Conservation (phyloP, 2,797 vertebrate species). For the Pseudochromis fuscus region DNA sequence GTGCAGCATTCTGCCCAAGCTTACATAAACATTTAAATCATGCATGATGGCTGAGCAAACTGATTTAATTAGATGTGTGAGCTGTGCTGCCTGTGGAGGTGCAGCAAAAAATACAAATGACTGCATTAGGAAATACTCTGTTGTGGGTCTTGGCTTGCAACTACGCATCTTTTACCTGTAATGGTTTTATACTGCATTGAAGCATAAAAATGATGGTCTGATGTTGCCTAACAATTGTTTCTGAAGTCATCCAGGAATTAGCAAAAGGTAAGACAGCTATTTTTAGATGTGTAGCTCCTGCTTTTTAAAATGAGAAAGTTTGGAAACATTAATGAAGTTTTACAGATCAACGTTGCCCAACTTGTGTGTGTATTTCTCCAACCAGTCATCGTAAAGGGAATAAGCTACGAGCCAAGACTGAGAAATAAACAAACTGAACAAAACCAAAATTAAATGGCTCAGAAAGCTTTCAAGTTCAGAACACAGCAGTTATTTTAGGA, state of each 20-base stretch:
- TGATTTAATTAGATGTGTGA: constrained; percentile 56
- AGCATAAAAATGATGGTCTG: constrained; percentile 37
- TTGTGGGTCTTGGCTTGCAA: constrained; percentile 32
- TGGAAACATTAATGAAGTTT: constrained; percentile 33
- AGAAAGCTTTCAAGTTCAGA: constrained; percentile 68
- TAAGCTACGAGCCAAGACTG: constrained; percentile 41
- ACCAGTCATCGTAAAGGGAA: constrained; percentile 58
- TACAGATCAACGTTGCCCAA: constrained; percentile 25
- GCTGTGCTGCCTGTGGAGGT: constrained; percentile 35
- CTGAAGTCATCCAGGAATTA: constrained; percentile 21
- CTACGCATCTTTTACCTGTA: constrained; percentile 42
- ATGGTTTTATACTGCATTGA: constrained; percentile 35
- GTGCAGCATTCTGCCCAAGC: constrained; percentile 21
- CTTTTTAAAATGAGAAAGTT: constrained; percentile 21
- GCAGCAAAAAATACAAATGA: constrained; percentile 51
- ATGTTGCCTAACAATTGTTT: constrained; percentile 20
- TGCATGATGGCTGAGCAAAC: constrained; percentile 54
- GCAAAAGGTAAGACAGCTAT: constrained; percentile 25
- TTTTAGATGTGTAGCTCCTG: constrained; percentile 38
- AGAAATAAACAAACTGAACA: constrained; percentile 23
- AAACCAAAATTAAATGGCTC: constrained; percentile 51
- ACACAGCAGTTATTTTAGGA: constrained; percentile 53
- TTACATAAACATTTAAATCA: constrained; percentile 54
- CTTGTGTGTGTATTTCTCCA: constrained; percentile 40
- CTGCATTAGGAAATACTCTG: constrained; percentile 39